Base-by-base conservation (phyloP, 2,888 invertebrate genomes). In the Drosophila tripunctata region DNA sequence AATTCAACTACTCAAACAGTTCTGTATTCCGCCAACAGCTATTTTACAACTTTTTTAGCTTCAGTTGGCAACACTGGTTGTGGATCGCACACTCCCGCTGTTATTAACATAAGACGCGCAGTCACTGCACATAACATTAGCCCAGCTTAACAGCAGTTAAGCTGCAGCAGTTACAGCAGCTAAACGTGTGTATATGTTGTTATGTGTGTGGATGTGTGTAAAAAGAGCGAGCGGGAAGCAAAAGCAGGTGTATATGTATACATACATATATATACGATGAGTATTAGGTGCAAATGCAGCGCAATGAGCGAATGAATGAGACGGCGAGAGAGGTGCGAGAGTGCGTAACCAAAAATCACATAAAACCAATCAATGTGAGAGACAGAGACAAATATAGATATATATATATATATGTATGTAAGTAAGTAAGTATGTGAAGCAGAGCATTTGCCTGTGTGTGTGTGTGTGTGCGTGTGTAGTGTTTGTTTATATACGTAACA, bases 261-360 rank as follows among this genome's bases (percentile, higher is more conserved):
- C 4, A 35, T 50, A 38, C 19, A 36, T 15, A 14, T 31, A 22
- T 21, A 10, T 30, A 12, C 19, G 15, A 12, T 17, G 19, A 14
- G 21, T 22, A 47, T 22, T 41, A 19, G 50, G 60, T 60, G 50
- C 43, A 35, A 3, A 4, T 3, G 22, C 40, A 22, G 21, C 38
- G 30, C 56, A 52, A 64, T 64, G 69, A 58, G 64, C 14, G 40
- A 52, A 68, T 64, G 64, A 58, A 51, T 69, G 69, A 69, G 54
- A 24, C 45, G 21, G 50, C 17, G 70, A 45, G n/a, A 10, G 24
- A 36, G 35, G 36, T 58, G 57, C 35, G 38, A 27, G 38, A 27
- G 14, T 52, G 44, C 44, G 36, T 33, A 30, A 54, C 50, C 35
- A 8, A 51, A 36, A 12, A 7, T 14, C 43, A 38, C 43, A 47